phyloP scores from a whole-genome alignment of 2,888 invertebrate genomes.

The Drosophila greeni region DNA sequence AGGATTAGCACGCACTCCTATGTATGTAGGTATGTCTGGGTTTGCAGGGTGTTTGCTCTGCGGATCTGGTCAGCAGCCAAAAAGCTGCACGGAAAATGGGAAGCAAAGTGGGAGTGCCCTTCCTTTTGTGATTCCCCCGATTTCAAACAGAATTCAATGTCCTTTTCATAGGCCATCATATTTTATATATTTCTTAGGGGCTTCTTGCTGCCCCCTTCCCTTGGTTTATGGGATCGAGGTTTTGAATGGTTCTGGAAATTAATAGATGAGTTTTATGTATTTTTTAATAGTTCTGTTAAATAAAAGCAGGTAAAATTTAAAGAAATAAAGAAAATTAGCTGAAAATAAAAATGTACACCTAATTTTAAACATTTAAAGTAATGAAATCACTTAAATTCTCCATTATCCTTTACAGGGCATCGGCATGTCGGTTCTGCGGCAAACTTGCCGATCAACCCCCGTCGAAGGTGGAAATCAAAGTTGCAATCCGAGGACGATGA shows the following conservation, averaged over 20 bases:
- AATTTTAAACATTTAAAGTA: too few relatives aligned
- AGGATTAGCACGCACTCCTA: slow-evolving; percentile 58
- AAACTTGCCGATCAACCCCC: slow-evolving; percentile 1
- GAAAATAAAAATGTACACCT: too few relatives aligned
- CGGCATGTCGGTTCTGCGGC: background rate
- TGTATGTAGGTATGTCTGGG: background rate
- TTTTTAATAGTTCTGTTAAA: background rate
- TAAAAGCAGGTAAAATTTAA: background rate
- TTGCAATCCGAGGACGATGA: slow-evolving; percentile 1
- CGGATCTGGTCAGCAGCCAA: slow-evolving; percentile 25
- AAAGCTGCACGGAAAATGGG: slow-evolving; percentile 12
- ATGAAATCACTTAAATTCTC: too few relatives aligned
- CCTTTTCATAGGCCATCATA: too few relatives aligned
- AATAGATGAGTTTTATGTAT: background rate
- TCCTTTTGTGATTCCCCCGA: slow-evolving; percentile 1
- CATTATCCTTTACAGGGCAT: slow-evolving; percentile 10
- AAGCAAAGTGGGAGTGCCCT: slow-evolving; percentile 12
- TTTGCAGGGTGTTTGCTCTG: slow-evolving; percentile 24
- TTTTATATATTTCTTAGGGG: too few relatives aligned
- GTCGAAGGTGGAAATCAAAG: background rate
- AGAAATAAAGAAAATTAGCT: background rate
- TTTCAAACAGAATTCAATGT: slow-evolving; percentile 1
- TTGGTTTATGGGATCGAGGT: slow-evolving; percentile 2
- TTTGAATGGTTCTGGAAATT: slow-evolving; percentile 1
- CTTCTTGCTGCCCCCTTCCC: too few relatives aligned